These are phyloP conservation scores for Colletes collaris DNA, from an alignment of 2,888 invertebrate genomes.

Conservation along the genomic window DNA sequence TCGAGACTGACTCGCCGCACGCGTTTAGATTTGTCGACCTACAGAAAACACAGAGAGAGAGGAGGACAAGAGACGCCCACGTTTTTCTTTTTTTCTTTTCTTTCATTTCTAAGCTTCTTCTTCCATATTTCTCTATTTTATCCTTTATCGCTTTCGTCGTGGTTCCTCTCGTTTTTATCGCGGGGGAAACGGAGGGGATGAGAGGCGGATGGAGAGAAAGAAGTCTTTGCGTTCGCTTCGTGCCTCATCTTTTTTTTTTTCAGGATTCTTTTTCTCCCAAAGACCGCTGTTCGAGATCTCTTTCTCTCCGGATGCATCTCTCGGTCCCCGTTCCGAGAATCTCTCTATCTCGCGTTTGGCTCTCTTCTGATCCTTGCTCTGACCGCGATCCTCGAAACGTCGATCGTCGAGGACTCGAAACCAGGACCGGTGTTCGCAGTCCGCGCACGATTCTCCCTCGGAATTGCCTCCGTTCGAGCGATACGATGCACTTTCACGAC, in stretches of 20 bases:
- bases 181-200: constrained; percentile 33
- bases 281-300: constrained; percentile 8
- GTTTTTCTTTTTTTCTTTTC: constrained; percentile 58
- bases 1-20: constrained; percentile 83
- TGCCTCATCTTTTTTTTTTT: neutral
- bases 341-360: constrained; percentile 64
- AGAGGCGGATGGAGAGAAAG: constrained; percentile 16
- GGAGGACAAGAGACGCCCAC: constrained; percentile 82
- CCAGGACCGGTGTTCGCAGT: constrained; percentile 56
- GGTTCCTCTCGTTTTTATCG: constrained; percentile 14
- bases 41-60: constrained; percentile 81
- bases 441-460: neutral
- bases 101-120: constrained; percentile 6
- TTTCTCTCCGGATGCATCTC: constrained; percentile 52
- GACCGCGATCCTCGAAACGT: constrained; percentile 57
- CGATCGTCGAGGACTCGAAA: constrained; percentile 38
- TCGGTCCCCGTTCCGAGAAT: constrained; percentile 34
- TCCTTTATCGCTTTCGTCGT: constrained; percentile 4
- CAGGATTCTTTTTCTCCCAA: neutral
- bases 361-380: constrained; percentile 73
- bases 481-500: too few species aligned
- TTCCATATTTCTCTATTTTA: neutral
- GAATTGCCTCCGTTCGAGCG: too few species aligned
- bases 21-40: constrained; percentile 83
- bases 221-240: neutral